Base-by-base conservation (phyloP, 2,113 vertebrate species). In the Nansenia antarctica region DNA sequence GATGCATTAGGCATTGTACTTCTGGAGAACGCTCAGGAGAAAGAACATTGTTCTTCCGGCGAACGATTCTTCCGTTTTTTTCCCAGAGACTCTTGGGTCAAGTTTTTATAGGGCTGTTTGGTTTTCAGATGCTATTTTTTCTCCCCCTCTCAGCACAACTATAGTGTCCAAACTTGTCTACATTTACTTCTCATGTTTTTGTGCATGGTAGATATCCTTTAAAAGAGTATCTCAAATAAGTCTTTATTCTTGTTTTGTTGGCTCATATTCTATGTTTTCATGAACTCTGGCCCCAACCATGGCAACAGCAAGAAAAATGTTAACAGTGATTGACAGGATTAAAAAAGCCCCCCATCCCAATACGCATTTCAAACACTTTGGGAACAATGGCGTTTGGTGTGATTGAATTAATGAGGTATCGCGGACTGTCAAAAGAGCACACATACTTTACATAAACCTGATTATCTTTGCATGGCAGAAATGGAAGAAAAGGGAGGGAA, bases 401-500 rank as follows among this genome's bases (percentile, higher is more conserved):
- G 96, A 97, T 96, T 96, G 97, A 98, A 98, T 99, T 98, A 99
- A 99, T 99, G 97, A 98, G 98, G 92, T 96, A 96, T 95, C 86
- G 87, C 53, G 81, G 94, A 95, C 96, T 98, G 98, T 98, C 96
- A 98, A 97, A 98, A 96, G 96, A 99, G 95, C 97, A 96, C 94
- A 96, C 97, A 97, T 93, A 98, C 95, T 99, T 99, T 99, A 98
- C 98, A 99, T 98, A 99, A 99, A 98, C 96, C 96, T 96, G 96
- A 98, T 99, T 98, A 98, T 98, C 98, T 98, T 94, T 98, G 96
- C 94, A 93, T 94, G 96, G 96, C 97, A 97, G 96, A 95, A 94
- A 94, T 88, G 92, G 93, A 93, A 91, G 89, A 77, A 72, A 80
- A 69, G 70, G 79, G 85, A 84, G 85, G 85, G 85, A 87, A 85